Evolutionary conservation across 2,888 invertebrate species (phyloP).

Genomic region (Uloborus plumipes): DNA sequence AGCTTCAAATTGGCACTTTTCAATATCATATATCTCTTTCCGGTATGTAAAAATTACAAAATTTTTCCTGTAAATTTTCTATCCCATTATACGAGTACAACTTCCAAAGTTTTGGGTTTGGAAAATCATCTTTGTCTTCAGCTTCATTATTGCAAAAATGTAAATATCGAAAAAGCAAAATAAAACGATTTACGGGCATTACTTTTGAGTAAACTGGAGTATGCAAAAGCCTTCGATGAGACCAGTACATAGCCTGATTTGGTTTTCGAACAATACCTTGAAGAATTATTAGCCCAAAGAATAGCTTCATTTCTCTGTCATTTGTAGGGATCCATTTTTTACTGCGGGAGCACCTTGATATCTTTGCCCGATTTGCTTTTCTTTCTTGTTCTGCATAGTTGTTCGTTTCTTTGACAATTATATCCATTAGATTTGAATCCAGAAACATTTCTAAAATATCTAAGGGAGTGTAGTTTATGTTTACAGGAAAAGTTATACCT

Average conservation of each 20-base stretch:
- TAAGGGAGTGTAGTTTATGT: constrained; percentile 23
- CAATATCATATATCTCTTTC: neutral
- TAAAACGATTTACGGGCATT: constrained; percentile 20
- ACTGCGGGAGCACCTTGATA: neutral
- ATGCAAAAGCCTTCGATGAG: constrained; percentile 20
- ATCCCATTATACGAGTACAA: constrained; percentile 8
- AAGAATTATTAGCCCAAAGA: constrained; percentile 1
- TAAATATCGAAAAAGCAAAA: constrained; percentile 30
- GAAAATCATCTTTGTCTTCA: constrained; percentile 15
- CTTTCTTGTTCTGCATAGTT: constrained; percentile 17
- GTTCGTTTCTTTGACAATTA: constrained; percentile 12
- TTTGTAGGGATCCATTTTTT: constrained; percentile 31
- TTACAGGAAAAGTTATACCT: constrained; percentile 28
- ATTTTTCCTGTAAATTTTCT: neutral
- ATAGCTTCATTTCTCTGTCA: constrained; percentile 17
- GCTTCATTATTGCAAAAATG: constrained; percentile 28
- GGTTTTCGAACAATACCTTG: constrained; percentile 29
- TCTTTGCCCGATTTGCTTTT: constrained; percentile 19
- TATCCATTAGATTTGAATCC: constrained; percentile 7
- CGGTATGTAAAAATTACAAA: constrained; percentile 22
- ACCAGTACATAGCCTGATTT: constrained; percentile 34
- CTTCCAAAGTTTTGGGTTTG: constrained; percentile 30
- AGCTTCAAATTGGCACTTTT: no score
- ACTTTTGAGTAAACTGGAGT: constrained; percentile 23
- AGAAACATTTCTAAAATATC: constrained; percentile 30